phyloP scores from a whole-genome alignment of 2,797 vertebrate species.

The Hapalemur alaotrensis region DNA sequence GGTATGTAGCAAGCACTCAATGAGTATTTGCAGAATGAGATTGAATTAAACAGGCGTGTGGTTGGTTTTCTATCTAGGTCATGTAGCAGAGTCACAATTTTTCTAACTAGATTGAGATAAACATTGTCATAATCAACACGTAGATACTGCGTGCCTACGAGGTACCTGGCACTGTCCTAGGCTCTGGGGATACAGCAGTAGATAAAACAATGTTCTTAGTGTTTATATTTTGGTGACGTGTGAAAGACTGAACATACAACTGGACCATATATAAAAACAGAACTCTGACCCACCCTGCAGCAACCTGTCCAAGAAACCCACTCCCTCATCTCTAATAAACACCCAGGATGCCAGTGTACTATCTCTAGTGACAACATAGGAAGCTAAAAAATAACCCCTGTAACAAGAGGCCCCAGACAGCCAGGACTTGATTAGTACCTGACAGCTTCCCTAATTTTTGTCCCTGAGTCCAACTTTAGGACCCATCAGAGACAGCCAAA shows the following conservation, averaged over 20 bases:
- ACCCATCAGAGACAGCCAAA: not conserved
- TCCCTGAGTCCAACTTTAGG: not conserved
- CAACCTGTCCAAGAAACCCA: not conserved
- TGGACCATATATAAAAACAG: not conserved
- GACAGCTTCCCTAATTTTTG: not conserved
- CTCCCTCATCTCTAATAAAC: not conserved
- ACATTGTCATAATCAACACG: not conserved
- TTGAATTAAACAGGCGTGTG: not conserved
- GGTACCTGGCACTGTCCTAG: not conserved
- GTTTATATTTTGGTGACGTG: not conserved
- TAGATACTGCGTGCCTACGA: not conserved
- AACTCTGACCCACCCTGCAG: not conserved
- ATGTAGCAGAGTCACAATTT: not conserved
- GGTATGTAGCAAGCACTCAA: not conserved
- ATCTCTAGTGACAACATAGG: not conserved
- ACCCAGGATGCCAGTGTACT: not conserved
- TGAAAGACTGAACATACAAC: not conserved
- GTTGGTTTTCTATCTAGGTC: not conserved
- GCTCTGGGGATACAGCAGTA: not conserved
- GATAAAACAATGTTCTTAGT: not conserved
- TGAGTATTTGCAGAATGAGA: not conserved
- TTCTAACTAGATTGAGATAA: not conserved
- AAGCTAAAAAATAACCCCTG: not conserved
- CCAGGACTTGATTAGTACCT: not conserved
- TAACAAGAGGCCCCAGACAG: not conserved